Base-by-base conservation (phyloP, 2,888 invertebrate genomes). In the Drosophila prolongata region DNA sequence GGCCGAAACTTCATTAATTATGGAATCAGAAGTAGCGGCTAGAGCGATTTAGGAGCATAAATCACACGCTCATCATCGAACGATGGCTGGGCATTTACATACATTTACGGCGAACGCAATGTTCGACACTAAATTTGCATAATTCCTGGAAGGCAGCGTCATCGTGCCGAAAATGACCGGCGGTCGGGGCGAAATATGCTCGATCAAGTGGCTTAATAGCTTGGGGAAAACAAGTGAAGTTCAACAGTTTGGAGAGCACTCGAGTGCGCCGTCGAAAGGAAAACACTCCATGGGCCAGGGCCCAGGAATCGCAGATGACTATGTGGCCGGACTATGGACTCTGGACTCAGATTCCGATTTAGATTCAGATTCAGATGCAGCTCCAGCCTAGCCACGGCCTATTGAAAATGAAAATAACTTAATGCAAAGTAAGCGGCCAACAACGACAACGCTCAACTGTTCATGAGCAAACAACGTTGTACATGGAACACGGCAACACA, bases 321-420 rank as follows among this genome's bases (percentile, higher is more conserved):
- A 24, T 24, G 24, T 24, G 24, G 24, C 24, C 24, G 24, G 24
- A 24, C 24, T 24, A 24, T 24, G 24, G 24, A 24, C 24, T 24
- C 24, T 24, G 24, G 24, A 24, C 24, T 24, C 24, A 3, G 40
- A 43, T 13, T 35, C 11, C 11, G 35, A 35, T 35, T 35, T 3
- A 11, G 35, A 35, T 35, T 35, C 11, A 11, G 35, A 9, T 35
- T 35, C 24, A 14, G 9, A 13, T 8, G 34, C 53, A 37, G 46
- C 43, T 50, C 53, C 53, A 55, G 53, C 60, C 69, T 83, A 67
- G 87, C 71, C 69, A 87, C 73, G 87, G 83, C 83, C 83, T 84
- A 84, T 85, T 85, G 88, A 86, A 88, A 85, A 88, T 83, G 83
- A 85, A 85, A 85, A 85, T 85, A 85, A 88, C 88, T 85, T 85